Conservation (phyloP, 1,140 invertebrate genomes). For the Archivesica marissinica region DNA sequence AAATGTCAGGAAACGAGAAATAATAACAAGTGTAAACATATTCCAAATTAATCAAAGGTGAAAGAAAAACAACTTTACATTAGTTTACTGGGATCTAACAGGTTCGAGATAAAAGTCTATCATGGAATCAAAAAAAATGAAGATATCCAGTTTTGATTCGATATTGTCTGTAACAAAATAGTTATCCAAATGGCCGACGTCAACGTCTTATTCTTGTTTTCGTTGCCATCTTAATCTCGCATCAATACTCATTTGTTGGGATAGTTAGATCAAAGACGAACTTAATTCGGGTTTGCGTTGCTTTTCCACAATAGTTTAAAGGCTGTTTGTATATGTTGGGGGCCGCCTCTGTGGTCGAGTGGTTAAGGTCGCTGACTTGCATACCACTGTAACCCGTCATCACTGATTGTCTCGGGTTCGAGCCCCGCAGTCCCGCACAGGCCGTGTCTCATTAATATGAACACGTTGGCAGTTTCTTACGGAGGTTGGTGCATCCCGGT, state of each 20-base stretch:
- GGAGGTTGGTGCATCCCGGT: too few relatives aligned
- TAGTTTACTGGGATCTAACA: conserved; percentile 39
- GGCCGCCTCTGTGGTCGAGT: too few relatives aligned
- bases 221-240: background rate
- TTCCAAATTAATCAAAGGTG: conserved; percentile 53
- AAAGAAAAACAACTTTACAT: conserved; percentile 58
- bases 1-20: conserved; percentile 54
- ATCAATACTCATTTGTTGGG: background rate
- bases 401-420: too few relatives aligned
- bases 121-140: conserved; percentile 8
- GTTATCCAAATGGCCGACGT: conserved; percentile 18
- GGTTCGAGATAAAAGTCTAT: conserved; percentile 40
- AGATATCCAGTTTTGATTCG: conserved; percentile 32
- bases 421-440: too few relatives aligned
- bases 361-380: too few relatives aligned
- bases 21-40: conserved; percentile 53
- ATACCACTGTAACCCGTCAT: too few relatives aligned
- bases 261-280: background rate
- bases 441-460: too few relatives aligned
- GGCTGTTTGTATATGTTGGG: too few relatives aligned
- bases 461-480: too few relatives aligned
- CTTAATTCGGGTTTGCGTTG: background rate
- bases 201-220: background rate
- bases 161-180: conserved; percentile 41
- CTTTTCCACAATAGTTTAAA: background rate